A percentile compares a stretch with the other conserved stretches of the same genome.
Evolutionary conservation across 2,888 invertebrate genomes (phyloP).

Genomic region (Dolomedes plantarius): DNA sequence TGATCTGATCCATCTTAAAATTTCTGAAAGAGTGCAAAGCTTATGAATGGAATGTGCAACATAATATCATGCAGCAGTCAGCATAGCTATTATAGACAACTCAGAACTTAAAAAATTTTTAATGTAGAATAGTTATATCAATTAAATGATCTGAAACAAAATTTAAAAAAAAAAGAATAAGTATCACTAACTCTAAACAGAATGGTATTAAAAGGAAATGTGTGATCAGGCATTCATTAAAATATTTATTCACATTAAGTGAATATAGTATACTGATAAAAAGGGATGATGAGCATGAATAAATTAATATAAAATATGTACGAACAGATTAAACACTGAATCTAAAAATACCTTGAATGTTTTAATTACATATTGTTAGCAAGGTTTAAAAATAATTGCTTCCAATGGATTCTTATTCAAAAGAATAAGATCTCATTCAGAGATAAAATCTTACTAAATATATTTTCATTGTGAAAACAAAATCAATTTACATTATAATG

Average conservation of each 20-base stretch:
- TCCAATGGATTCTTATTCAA: too few relatives aligned
- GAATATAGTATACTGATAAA: neutral
- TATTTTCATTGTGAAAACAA: too few relatives aligned
- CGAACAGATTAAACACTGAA: too few relatives aligned
- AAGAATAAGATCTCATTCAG: neutral
- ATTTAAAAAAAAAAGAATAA: neutral
- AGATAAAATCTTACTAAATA: neutral
- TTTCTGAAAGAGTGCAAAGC: conserved; percentile 42
- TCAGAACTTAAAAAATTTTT: neutral
- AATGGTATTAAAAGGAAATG: neutral
- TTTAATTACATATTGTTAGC: too few relatives aligned
- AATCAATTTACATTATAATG: too few relatives aligned
- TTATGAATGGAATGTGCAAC: conserved; percentile 59
- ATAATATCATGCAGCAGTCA: conserved; percentile 5
- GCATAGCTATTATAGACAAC: neutral
- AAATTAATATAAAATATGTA: neutral
- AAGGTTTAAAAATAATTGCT: neutral
- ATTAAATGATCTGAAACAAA: neutral
- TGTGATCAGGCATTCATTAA: neutral
- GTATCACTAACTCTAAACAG: neutral
- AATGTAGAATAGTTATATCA: neutral
- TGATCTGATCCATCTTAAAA: conserved; percentile 29
- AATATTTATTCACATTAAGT: neutral
- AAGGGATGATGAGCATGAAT: neutral
- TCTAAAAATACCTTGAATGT: too few relatives aligned